Conservation (phyloP, 2,113 vertebrate species). For the Corynorhinus townsendii region DNA sequence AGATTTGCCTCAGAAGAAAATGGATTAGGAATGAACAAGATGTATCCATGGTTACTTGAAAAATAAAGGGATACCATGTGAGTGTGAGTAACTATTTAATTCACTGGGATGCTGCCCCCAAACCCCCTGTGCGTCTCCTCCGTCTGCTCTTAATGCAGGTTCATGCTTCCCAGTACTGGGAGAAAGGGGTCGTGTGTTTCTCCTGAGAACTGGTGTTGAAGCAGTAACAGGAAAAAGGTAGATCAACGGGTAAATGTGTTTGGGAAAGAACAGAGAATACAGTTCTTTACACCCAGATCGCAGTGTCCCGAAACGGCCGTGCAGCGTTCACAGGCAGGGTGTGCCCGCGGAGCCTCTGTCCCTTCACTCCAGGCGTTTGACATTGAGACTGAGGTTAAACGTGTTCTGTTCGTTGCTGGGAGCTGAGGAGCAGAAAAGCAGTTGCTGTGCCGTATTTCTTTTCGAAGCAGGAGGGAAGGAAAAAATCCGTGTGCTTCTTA, state of each 20-base stretch:
- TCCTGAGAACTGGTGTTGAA: background rate
- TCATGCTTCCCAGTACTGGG: background rate
- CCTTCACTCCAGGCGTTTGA: background rate
- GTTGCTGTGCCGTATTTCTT: background rate
- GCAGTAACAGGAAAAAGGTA: background rate
- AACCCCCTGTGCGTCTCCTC: background rate
- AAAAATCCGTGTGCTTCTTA: background rate
- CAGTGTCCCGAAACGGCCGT: background rate
- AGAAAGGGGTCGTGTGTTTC: background rate
- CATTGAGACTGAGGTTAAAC: constrained; percentile 20
- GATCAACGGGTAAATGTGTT: background rate
- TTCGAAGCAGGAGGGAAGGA: background rate
- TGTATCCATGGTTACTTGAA: background rate
- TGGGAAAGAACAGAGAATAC: background rate
- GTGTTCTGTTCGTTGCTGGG: constrained; percentile 15
- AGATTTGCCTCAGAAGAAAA: background rate
- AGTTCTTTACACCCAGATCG: background rate
- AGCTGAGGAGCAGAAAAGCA: background rate
- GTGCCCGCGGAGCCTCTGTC: background rate
- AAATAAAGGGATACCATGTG: background rate
- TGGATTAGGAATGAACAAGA: background rate
- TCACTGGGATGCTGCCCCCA: background rate
- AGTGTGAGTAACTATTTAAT: background rate
- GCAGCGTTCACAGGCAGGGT: background rate
- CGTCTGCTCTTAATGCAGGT: background rate